Evolutionary conservation across 1,140 invertebrate genomes (phyloP).

Genomic region (Scaptodrosophila lebanonensis): DNA sequence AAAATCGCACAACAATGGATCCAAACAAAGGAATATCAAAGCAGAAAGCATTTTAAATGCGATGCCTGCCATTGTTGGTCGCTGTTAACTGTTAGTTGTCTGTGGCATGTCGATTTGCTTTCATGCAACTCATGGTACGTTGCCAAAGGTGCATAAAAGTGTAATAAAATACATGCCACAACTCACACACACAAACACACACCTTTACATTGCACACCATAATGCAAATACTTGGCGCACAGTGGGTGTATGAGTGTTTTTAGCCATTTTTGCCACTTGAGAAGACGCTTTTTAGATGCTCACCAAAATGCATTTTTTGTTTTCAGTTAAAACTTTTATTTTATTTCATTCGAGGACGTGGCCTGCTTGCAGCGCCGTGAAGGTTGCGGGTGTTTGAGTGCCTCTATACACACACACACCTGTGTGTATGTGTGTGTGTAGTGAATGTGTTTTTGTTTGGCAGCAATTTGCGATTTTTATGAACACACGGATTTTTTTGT

Average conservation of each 20-base stretch:
- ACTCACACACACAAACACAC: slow-evolving; percentile 22
- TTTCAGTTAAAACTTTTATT: slow-evolving; percentile 23
- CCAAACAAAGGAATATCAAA: slow-evolving; percentile 17
- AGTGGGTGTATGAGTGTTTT: not conserved
- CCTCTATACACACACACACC: not conserved
- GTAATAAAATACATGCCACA: slow-evolving; percentile 18
- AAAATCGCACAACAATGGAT: slow-evolving; percentile 27
- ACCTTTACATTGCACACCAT: slow-evolving; percentile 21
- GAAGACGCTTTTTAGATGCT: slow-evolving; percentile 34
- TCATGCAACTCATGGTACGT: slow-evolving; percentile 13
- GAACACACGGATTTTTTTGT: too few relatives aligned
- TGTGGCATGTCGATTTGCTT: slow-evolving; percentile 20
- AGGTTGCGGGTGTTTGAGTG: slow-evolving; percentile 12
- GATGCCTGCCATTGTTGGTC: too few relatives aligned
- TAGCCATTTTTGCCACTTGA: slow-evolving; percentile 19
- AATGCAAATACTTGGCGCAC: not conserved
- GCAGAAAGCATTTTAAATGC: too few relatives aligned
- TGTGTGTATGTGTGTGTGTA: slow-evolving; percentile 12
- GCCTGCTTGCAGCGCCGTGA: slow-evolving; percentile 5
- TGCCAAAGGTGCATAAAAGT: slow-evolving; percentile 24
- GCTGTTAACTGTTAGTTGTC: too few relatives aligned
- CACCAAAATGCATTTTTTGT: slow-evolving; percentile 35
- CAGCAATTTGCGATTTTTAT: slow-evolving; percentile 43
- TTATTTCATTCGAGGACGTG: too few relatives aligned
- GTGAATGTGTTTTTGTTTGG: slow-evolving; percentile 39